Conservation (phyloP, 2,113 vertebrate species). For the Danio rerio region GRCz12tu NC_133186.1:25136001-25136500, state of each 20-base stretch:
- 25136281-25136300: conserved; percentile 17
- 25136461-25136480: not conserved
- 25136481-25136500: not conserved
- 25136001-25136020: conserved; percentile 1
- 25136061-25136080: not conserved
- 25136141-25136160: conserved; percentile 17
- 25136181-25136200: conserved; percentile 12
- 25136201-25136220: conserved; percentile 37
- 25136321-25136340: conserved; percentile 38
- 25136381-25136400: conserved; percentile 26
- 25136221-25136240: conserved; percentile 26
- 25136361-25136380: not conserved
- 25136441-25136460: not conserved
- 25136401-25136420: not conserved
- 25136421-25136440: conserved; percentile 15
- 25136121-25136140: not conserved
- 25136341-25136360: not conserved
- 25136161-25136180: conserved; percentile 12
- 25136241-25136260: conserved; percentile 7
- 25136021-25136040: conserved; percentile 20
- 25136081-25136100: not conserved
- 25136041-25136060: conserved; percentile 1
- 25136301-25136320: conserved; percentile 49
- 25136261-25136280: conserved; percentile 43
- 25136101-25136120: not conserved